Conservation (phyloP, 2,888 invertebrate genomes). For the Coelinius sp. region DNA sequence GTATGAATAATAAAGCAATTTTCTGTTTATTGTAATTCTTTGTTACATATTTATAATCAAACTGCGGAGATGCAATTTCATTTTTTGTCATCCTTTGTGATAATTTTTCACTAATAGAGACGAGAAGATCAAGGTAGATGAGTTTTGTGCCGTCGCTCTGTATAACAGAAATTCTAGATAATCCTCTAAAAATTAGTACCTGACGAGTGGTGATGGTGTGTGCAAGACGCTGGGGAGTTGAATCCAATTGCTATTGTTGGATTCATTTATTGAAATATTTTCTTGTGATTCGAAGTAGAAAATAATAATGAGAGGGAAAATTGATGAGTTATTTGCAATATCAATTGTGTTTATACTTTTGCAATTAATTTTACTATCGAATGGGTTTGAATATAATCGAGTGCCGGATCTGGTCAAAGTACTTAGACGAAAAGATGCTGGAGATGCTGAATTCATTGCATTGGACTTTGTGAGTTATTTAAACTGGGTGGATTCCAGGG, state of each 20-base stretch:
- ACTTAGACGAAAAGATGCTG: neutral
- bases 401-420: slow-evolving; percentile 9
- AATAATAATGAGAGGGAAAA: neutral
- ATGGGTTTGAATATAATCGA: neutral
- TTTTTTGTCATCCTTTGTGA: too few relatives aligned
- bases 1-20: too few relatives aligned
- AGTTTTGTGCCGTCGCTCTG: neutral
- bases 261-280: too few relatives aligned
- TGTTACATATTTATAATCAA: too few relatives aligned
- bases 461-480: neutral
- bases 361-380: neutral
- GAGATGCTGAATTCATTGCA: slow-evolving; percentile 4
- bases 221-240: neutral
- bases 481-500: too few relatives aligned
- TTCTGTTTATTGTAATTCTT: too few relatives aligned
- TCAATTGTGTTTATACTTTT: neutral
- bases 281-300: neutral
- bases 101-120: too few relatives aligned
- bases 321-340: neutral
- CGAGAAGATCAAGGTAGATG: neutral
- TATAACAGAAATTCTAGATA: neutral
- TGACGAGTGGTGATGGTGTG: neutral
- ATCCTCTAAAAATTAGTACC: neutral
- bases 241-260: neutral
- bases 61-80: too few relatives aligned